These are phyloP conservation scores for Potorous gilbertii DNA, from an alignment of 2,797 vertebrate genomes.

Conservation along the genomic window DNA sequence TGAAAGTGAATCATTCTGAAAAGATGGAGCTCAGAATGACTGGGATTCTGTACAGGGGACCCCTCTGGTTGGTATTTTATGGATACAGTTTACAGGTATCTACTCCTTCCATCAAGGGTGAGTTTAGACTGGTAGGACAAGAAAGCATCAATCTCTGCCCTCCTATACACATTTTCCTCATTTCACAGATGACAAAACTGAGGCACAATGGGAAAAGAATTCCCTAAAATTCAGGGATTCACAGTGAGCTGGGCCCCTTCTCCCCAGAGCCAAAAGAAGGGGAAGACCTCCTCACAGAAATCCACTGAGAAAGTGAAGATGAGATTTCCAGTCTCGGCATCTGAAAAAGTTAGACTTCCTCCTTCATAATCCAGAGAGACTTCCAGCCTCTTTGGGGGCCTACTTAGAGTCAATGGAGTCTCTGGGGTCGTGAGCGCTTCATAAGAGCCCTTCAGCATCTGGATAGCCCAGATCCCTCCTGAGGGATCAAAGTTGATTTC, in stretches of 20 bases:
- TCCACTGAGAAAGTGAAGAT: neutral
- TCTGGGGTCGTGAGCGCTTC: neutral
- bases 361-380: neutral
- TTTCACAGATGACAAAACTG: neutral
- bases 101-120: neutral
- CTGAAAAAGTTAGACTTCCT: neutral
- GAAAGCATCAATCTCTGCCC: neutral
- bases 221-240: neutral
- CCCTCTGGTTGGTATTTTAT: neutral
- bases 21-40: neutral
- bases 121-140: neutral
- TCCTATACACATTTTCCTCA: too few relatives aligned
- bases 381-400: neutral
- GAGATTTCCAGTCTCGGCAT: neutral
- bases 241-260: neutral
- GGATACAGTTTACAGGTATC: neutral
- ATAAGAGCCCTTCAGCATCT: neutral
- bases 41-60: too few relatives aligned
- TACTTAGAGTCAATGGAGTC: neutral
- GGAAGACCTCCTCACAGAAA: neutral
- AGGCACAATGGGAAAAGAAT: neutral
- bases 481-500: neutral
- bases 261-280: neutral
- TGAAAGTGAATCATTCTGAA: neutral
- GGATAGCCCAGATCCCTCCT: neutral